A percentile compares a stretch with the other conserved stretches of the same genome.
Evolutionary conservation across 2,888 invertebrate species (phyloP).

Genomic region (Rhingia campestris): DNA sequence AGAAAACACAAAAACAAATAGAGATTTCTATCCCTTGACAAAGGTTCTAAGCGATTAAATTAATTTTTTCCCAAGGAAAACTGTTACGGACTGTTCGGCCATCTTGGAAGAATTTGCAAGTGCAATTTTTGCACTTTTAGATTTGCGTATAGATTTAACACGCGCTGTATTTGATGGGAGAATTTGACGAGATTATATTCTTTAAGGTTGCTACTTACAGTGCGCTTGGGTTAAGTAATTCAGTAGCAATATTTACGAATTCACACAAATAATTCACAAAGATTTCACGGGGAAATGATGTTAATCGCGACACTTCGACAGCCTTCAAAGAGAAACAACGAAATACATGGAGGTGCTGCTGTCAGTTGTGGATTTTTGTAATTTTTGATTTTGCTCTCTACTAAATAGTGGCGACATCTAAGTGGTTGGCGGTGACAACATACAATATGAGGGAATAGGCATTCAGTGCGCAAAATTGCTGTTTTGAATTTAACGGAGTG

Average conservation of each 20-base stretch:
- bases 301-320: constrained; percentile 69
- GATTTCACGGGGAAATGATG: constrained; percentile 57
- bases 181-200: constrained; percentile 24
- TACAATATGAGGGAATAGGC: not conserved
- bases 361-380: constrained; percentile 64
- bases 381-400: not conserved
- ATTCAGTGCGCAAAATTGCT: not conserved
- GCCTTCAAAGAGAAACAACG: constrained; percentile 70
- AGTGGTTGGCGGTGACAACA: not conserved
- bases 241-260: constrained; percentile 67
- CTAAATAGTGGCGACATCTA: constrained; percentile 29
- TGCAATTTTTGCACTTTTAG: constrained; percentile 64
- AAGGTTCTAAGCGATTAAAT: constrained; percentile 48
- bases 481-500: not conserved
- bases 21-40: constrained; percentile 3
- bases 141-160: constrained; percentile 18
- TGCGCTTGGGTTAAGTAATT: constrained; percentile 44
- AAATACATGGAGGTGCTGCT: constrained; percentile 72
- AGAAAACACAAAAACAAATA: constrained; percentile 46
- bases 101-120: constrained; percentile 79
- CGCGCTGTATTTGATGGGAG: constrained; percentile 1
- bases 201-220: constrained; percentile 55
- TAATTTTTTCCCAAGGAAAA: constrained; percentile 74
- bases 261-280: constrained; percentile 61
- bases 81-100: constrained; percentile 80